Base-by-base conservation (phyloP, 2,888 invertebrate genomes). In the Drosophila monieri region DNA sequence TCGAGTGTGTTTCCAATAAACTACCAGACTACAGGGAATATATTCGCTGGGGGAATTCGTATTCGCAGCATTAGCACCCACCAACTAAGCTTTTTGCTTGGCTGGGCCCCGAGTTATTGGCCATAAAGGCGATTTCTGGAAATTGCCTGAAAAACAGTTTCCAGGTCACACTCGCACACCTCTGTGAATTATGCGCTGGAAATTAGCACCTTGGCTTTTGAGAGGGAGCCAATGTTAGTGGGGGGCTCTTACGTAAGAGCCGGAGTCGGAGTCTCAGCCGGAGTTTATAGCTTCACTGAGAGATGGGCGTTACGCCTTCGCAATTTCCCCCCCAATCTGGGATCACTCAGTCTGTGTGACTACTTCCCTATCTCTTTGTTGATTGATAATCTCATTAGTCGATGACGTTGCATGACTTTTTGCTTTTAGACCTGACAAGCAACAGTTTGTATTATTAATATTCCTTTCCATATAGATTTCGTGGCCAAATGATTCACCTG, bases 121-220 rank as follows among this genome's bases (percentile, higher is more conserved):
- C 66, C 81, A 85, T 73, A 83, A 83, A 81, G 30, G 62, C 69
- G 56, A 35, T 59, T 43, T 85, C 71, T 64, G 68, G 69, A 69
- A 68, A 69, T 41, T 54, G 67, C 44, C 46, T 74, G 58, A 70
- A 76, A 72, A 57, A 64, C 65, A 52, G 61, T 61, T 48, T 61
- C 18, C 39, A 47, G 78, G 64, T 76, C 57, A 60, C 78, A 76
- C 69, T 88, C 85, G 74, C 87, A 81, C 72, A 69, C 67, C 76
- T 73, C 78, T 84, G 86, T 88, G 80, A 86, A 84, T 84, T 88
- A 88, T 89, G 86, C 70, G 71, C 75, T 59, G 71, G 71, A 86
- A 88, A 86, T 86, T 86, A 86, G 78, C 86, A 88, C 86, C 74
- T 88, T 49, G 30, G 69, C 56, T n/a, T 35, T 47, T n/a, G 44